Evolutionary conservation across 2,888 invertebrate species (phyloP).

Genomic region (Bombyx huttoni): DNA sequence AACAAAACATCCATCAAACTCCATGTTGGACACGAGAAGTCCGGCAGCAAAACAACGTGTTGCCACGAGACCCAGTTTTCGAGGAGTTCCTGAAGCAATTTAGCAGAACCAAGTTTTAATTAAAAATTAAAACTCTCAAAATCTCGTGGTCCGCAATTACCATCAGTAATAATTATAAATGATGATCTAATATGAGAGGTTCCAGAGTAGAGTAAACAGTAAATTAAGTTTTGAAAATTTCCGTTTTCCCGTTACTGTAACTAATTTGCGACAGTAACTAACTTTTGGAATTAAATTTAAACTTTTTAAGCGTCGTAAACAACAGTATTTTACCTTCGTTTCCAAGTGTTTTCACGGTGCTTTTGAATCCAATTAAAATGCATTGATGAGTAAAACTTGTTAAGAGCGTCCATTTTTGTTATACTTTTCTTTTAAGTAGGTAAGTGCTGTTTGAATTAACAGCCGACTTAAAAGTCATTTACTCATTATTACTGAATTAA

Average conservation of each 20-base stretch:
- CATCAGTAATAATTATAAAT: constrained; percentile 26
- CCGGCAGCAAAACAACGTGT: not conserved
- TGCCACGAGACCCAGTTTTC: not conserved
- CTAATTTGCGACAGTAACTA: constrained; percentile 31
- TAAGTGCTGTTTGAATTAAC: not conserved
- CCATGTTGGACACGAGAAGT: not conserved
- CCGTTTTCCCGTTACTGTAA: constrained; percentile 21
- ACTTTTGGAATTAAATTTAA: constrained; percentile 22
- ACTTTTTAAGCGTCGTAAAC: constrained; percentile 32
- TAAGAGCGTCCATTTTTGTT: not conserved
- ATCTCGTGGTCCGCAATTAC: constrained; percentile 10
- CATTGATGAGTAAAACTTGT: not conserved
- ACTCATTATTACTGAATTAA: too few relatives aligned
- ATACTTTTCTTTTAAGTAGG: not conserved
- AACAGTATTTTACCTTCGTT: constrained; percentile 27
- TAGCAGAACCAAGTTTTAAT: constrained; percentile 14
- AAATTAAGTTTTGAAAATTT: constrained; percentile 34
- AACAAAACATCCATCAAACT: too few relatives aligned
- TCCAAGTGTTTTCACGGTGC: constrained; percentile 1
- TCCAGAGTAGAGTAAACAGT: constrained; percentile 32
- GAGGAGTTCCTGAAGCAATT: not conserved
- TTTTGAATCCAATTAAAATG: not conserved
- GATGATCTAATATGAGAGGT: constrained; percentile 31
- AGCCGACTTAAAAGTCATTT: not conserved
- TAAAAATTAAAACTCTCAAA: constrained; percentile 18